Conservation (phyloP, 2,888 invertebrate genomes). For the Hecatera dysodea region DNA sequence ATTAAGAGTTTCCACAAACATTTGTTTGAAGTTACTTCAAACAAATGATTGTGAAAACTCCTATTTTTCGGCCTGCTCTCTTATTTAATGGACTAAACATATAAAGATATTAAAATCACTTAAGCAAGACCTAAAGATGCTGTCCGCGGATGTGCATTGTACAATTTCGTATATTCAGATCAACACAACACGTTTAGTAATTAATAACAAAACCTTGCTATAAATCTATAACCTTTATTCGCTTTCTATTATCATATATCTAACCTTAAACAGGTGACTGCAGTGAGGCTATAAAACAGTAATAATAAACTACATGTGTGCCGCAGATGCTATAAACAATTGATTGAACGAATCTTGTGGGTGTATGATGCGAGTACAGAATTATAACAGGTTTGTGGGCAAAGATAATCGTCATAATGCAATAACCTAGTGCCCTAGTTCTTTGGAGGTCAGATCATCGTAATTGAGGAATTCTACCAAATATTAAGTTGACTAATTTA, state of each 20-base stretch:
- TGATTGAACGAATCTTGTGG: constrained; percentile 37
- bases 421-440: constrained; percentile 42
- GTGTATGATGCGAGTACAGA: constrained; percentile 32
- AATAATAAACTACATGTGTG: constrained; percentile 35
- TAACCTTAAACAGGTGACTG: constrained; percentile 34
- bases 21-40: too few relatives aligned
- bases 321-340: constrained; percentile 34
- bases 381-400: constrained; percentile 12
- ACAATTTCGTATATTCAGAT: not conserved
- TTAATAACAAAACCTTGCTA: constrained; percentile 1
- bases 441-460: constrained; percentile 9
- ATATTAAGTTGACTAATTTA: constrained; percentile 23
- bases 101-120: not conserved
- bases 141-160: not conserved
- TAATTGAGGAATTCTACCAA: constrained; percentile 22
- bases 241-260: constrained; percentile 16
- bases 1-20: too few relatives aligned
- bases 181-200: constrained; percentile 4
- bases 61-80: too few relatives aligned
- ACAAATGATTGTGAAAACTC: too few relatives aligned
- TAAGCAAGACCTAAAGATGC: not conserved
- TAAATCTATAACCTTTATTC: constrained; percentile 7
- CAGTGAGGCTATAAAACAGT: constrained; percentile 11
- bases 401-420: constrained; percentile 20
- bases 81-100: too few relatives aligned